A percentile compares a stretch with the other conserved stretches of the same genome.
phyloP scores from a whole-genome alignment of 2,888 invertebrate species.

The Candidula unifasciata region DNA sequence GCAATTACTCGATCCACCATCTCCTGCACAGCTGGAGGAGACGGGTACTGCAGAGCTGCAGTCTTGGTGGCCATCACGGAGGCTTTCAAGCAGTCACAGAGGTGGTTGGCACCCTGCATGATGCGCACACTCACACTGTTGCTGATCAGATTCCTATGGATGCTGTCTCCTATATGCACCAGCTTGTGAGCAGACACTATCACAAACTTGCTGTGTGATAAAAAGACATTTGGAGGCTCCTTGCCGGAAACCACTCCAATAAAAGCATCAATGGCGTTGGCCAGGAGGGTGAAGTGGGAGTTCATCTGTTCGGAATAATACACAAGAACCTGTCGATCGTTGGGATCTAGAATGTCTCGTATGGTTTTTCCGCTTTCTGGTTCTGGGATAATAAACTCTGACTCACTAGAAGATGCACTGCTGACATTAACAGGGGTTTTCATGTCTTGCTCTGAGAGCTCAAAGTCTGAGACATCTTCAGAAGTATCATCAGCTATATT shows the following conservation, averaged over 20 bases:
- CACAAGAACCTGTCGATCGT: constrained; percentile 89
- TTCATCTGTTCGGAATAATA: constrained; percentile 93
- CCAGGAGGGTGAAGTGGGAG: constrained; percentile 87
- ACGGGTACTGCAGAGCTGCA: constrained; percentile 94
- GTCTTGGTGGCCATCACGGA: constrained; percentile 92
- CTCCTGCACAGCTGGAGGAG: constrained; percentile 91
- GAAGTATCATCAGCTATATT: too few species aligned
- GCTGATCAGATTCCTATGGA: constrained; percentile 89
- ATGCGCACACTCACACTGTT: constrained; percentile 84
- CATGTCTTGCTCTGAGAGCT: constrained; percentile 49
- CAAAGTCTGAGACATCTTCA: constrained; percentile 9
- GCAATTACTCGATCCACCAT: constrained; percentile 95
- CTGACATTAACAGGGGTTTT: constrained; percentile 49
- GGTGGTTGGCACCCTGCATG: constrained; percentile 72
- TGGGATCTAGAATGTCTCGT: constrained; percentile 80
- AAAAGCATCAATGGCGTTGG: constrained; percentile 94
- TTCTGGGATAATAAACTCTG: constrained; percentile 40
- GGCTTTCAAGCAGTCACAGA: constrained; percentile 78
- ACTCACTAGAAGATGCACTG: background rate
- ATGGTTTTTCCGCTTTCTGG: background rate
- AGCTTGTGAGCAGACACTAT: constrained; percentile 94
- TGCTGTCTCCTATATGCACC: constrained; percentile 95
- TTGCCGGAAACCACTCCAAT: constrained; percentile 93
- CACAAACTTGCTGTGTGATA: constrained; percentile 95
- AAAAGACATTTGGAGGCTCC: constrained; percentile 93